These are phyloP conservation scores for Podarcis raffonei DNA, from an alignment of 2,113 vertebrate genomes.

Conservation along the genomic window DNA sequence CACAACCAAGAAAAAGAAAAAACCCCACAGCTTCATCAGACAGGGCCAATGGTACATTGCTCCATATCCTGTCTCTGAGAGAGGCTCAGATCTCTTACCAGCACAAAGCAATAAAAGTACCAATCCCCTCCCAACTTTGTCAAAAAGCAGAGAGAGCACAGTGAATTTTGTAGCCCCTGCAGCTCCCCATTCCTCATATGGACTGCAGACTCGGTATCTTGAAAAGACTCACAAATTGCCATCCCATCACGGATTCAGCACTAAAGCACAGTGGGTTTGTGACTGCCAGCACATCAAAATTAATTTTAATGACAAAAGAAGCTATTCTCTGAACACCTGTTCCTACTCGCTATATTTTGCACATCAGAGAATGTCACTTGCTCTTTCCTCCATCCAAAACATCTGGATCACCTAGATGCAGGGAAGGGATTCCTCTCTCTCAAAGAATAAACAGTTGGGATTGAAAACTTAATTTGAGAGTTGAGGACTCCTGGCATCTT, in stretches of 20 bases:
- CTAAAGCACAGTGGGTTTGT: background rate
- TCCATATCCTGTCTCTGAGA: background rate
- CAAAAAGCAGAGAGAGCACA: background rate
- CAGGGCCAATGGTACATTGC: too few relatives aligned
- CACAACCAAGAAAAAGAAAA: background rate
- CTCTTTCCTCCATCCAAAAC: background rate
- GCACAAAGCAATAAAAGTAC: background rate
- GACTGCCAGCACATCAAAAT: conserved; percentile 6
- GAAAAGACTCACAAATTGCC: background rate
- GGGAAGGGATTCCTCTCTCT: background rate
- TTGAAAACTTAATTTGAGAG: background rate
- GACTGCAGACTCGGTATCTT: background rate
- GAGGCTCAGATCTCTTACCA: background rate
- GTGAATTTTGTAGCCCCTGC: background rate
- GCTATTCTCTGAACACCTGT: background rate
- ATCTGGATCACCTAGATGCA: background rate
- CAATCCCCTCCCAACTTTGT: background rate
- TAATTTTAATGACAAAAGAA: background rate
- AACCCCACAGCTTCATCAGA: background rate
- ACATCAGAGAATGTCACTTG: background rate
- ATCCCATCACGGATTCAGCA: background rate
- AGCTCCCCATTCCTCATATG: background rate
- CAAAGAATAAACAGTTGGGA: background rate
- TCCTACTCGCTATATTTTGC: background rate
- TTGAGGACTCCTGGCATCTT: background rate